Base-by-base conservation (phyloP, 1,140 invertebrate genomes). In the Hyposmocoma kahamanoa region DNA sequence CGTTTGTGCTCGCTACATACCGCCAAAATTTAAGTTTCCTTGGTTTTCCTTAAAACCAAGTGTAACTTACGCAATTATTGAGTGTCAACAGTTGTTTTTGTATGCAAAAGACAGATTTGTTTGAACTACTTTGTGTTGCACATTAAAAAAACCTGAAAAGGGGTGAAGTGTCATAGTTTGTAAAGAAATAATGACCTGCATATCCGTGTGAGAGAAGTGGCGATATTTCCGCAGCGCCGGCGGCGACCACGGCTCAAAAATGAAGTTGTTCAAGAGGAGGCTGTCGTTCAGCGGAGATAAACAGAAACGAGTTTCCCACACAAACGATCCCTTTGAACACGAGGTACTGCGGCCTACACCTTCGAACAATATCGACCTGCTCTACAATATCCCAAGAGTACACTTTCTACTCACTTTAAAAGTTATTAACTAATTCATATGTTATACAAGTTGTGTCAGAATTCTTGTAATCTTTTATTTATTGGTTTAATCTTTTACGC, bases 261-360 rank as follows among this genome's bases (percentile, higher is more conserved):
- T 85, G 80, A 85, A 84, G 68, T 67, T 85, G 64, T 85, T 85
- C 69, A 85, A 82, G 72, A 76, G 82, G 70, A 85, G 80, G 56
- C 63, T 85, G 64, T 85, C 78, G 49, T 82, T 84, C 67, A 81
- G 72, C 59, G 68, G 72, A 57, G 80, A 84, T 71, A 85, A 85
- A 77, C 78, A 82, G 62, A 81, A 79, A 81, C 76, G 62, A 47
- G 70, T 68, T 68, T 60, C 72, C 32, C 66, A 56, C 32, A 61
- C 72, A 48, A 73, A 79, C 56, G 82, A 85, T 67, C 75, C 80
- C 68, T 85, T 84, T 69, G 75, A 81, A 56, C 60, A 85, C 56
- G 82, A 85, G 82, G 82, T 84, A 82, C 54, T 41, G 18, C 49
- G 39, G 46, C 44, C 46, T 39, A 50, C 53, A 48, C 46, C 44